A percentile compares a stretch with the other conserved stretches of the same genome.
Conservation (phyloP, 92 coral and sea anemone genomes). For the Porites lobata region DNA sequence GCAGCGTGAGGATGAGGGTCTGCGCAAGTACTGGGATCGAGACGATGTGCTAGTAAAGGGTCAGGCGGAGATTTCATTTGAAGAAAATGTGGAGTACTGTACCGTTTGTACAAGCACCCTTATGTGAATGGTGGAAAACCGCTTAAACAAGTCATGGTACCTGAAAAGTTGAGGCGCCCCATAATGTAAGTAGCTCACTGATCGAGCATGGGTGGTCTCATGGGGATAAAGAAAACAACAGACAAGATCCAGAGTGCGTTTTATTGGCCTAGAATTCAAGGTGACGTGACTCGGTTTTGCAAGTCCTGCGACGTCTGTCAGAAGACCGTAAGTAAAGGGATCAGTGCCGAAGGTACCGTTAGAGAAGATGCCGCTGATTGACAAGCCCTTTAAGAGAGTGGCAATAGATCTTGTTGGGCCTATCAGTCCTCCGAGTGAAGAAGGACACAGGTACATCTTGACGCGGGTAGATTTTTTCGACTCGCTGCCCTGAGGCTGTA, state of each 20-base stretch:
- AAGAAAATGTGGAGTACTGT: conserved; percentile 20
- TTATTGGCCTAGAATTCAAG: conserved; percentile 39
- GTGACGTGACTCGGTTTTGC: conserved; percentile 51
- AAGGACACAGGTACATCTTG: conserved; percentile 9
- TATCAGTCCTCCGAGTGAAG: conserved; percentile 37
- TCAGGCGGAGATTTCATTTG: neutral
- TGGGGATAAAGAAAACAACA: conserved; percentile 64
- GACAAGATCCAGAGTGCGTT: conserved; percentile 17
- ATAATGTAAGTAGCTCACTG: conserved; percentile 68
- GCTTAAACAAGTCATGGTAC: conserved; percentile 51
- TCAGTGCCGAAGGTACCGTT: conserved; percentile 65
- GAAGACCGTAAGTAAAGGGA: conserved; percentile 72
- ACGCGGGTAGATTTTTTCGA: too few relatives aligned
- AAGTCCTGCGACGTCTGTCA: conserved; percentile 71
- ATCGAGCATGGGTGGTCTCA: conserved; percentile 5
- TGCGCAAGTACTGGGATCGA: conserved; percentile 43
- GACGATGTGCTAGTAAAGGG: neutral
- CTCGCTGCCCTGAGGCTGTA: too few relatives aligned
- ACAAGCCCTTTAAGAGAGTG: conserved; percentile 67
- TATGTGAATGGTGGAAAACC: conserved; percentile 34
- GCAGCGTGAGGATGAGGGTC: conserved; percentile 43
- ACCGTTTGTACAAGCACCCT: conserved; percentile 41
- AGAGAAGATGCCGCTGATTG: conserved; percentile 77
- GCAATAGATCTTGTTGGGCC: conserved; percentile 60
- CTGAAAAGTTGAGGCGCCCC: conserved; percentile 13